Conservation (phyloP, 2,113 vertebrate species). For the Chlorocebus sabaeus region DNA sequence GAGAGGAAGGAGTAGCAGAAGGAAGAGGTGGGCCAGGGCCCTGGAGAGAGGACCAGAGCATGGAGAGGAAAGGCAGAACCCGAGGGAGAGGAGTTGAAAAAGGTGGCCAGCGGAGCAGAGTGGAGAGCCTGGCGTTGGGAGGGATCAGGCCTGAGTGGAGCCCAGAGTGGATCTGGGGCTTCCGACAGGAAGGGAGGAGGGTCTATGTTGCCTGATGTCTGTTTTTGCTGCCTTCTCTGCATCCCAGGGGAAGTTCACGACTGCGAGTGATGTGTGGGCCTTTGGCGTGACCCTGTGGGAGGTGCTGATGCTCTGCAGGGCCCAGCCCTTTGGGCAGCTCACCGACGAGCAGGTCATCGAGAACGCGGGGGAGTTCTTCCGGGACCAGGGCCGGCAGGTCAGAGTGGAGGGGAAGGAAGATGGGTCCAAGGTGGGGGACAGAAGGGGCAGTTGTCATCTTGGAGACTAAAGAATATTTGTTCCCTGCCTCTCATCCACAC, state of each 20-base stretch:
- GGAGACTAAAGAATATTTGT: background rate
- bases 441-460: background rate
- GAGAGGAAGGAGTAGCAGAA: background rate
- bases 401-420: background rate
- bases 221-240: background rate
- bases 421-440: fast-evolving
- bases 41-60: background rate
- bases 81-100: background rate
- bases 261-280: constrained; percentile 94
- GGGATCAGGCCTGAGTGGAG: background rate
- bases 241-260: constrained; percentile 93
- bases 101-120: background rate
- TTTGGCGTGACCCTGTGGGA: constrained; percentile 97
- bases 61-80: background rate
- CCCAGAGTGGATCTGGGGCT: background rate
- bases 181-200: background rate
- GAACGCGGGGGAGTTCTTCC: constrained; percentile 94
- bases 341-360: constrained; percentile 95
- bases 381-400: constrained; percentile 94
- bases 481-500: background rate
- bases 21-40: background rate
- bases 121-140: background rate
- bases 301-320: constrained; percentile 93
- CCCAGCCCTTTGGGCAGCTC: constrained; percentile 93
- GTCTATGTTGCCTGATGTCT: background rate